phyloP scores from a whole-genome alignment of 2,797 vertebrate genomes.

The Platalea minor region DNA sequence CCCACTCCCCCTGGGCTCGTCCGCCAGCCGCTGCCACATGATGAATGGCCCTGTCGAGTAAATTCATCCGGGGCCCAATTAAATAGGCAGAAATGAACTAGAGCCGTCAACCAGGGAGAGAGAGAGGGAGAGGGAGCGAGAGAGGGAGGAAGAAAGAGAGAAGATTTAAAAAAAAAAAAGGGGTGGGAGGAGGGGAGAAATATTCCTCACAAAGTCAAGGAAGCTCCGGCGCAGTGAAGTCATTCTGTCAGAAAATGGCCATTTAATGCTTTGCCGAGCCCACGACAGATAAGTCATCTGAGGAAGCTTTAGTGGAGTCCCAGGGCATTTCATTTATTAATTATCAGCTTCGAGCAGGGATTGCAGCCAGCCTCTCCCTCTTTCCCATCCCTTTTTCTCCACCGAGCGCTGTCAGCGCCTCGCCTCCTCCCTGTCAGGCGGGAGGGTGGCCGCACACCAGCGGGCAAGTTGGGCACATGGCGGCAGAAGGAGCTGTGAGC shows the following conservation, averaged over 20 bases:
- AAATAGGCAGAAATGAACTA: slow-evolving; percentile 88
- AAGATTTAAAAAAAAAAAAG: neutral
- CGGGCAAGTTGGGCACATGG: neutral
- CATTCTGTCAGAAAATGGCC: slow-evolving; percentile 90
- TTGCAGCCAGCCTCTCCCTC: slow-evolving; percentile 43
- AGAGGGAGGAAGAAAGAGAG: slow-evolving; percentile 50
- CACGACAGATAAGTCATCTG: slow-evolving; percentile 87
- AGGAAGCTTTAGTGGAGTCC: slow-evolving; percentile 80
- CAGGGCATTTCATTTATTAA: slow-evolving; percentile 87
- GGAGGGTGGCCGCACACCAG: slow-evolving; percentile 3
- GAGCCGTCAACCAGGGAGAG: slow-evolving; percentile 82
- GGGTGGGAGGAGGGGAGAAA: slow-evolving; percentile 48
- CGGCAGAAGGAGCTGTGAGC: neutral
- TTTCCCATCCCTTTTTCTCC: slow-evolving; percentile 24
- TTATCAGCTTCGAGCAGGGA: slow-evolving; percentile 77
- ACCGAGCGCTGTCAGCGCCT: slow-evolving; percentile 62
- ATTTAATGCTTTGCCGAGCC: slow-evolving; percentile 90
- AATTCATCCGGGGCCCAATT: slow-evolving; percentile 97
- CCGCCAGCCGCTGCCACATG: slow-evolving; percentile 91
- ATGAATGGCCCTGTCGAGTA: slow-evolving; percentile 98
- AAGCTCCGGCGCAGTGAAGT: slow-evolving; percentile 76
- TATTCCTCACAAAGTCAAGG: slow-evolving; percentile 75
- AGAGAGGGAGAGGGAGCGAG: slow-evolving; percentile 47
- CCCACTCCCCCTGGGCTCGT: slow-evolving; percentile 86
- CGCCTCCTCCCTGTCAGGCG: slow-evolving; percentile 57